Evolutionary conservation across 2,113 vertebrate genomes (phyloP), one percentile per base, ranked within the genome.

Genomic region (Hippotragus niger): DNA sequence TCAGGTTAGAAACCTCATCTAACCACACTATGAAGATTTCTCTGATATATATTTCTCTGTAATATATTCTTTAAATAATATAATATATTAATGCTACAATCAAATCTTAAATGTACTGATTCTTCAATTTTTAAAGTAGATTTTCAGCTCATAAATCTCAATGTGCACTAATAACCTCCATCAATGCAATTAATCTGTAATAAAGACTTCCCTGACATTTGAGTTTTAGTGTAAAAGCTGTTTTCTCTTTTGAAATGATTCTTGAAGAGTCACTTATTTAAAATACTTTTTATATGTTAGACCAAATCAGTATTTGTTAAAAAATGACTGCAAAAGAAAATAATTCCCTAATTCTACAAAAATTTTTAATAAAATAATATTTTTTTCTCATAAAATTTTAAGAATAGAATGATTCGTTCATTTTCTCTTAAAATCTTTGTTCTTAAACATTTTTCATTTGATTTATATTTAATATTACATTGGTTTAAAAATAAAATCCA

Each of bases 21-120:
- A 90, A 33, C 1, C 7, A 53, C 45, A 58, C 11, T 33, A 19
- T 43, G 43, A 88, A 43, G 15, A 67, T 94, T 82, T 27, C 71
- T 74, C 71, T 43, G 36, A 43, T 40, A 74, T 43, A 43, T 74
- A 40, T 78, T 95, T 92, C 2, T 78, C 6, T 89, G 21, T 7
- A 91, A 95, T 83, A 45, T n/a, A 82, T 82, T 87, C 31, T 84
- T 96, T 89, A 97, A 88, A 81, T 83, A 91, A 85, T 47, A 67
- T 82, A 82, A 95, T 45, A 43, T 96, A 82, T 91, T 78, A 94
- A 88, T 82, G 4, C 4, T 31, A 95, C n/a, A 91, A 55, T 58
- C 60, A 96, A 55, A 86, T 29, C 11, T 85, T 91, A 71, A 27
- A 43, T 16, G 11, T 88, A 92, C 4, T 64, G 80, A 76, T 88